A percentile compares a stretch with the other conserved stretches of the same genome.
Conservation (phyloP, 1,140 invertebrate species). For the Drosophila setifemur region DNA sequence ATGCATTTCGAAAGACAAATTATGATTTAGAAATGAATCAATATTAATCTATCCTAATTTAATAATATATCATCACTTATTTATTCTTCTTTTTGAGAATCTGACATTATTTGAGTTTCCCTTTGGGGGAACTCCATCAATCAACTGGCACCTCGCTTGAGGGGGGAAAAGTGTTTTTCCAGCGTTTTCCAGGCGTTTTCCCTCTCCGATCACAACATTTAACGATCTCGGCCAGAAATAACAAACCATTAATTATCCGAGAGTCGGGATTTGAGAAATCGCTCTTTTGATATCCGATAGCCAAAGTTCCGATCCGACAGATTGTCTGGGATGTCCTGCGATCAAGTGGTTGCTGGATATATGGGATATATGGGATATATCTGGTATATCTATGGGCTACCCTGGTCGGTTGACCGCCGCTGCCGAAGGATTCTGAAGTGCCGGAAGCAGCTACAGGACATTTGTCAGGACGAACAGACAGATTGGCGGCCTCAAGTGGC, state of each 20-base stretch:
- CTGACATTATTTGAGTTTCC: neutral
- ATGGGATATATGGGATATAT: slow-evolving; percentile 28
- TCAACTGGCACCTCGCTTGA: slow-evolving; percentile 2
- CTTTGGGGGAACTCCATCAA: slow-evolving; percentile 13
- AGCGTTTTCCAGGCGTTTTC: neutral
- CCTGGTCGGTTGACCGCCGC: slow-evolving; percentile 67
- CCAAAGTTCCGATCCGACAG: slow-evolving; percentile 66
- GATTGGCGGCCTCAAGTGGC: slow-evolving; percentile 70
- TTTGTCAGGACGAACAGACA: slow-evolving; percentile 50
- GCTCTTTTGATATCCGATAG: slow-evolving; percentile 62
- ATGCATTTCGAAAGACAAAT: too few relatives aligned
- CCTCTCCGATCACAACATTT: slow-evolving; percentile 35
- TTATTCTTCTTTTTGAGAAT: too few relatives aligned
- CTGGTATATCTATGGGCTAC: too few relatives aligned
- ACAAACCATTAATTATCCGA: slow-evolving; percentile 58
- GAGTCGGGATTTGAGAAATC: slow-evolving; percentile 1
- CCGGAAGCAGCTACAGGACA: slow-evolving; percentile 48
- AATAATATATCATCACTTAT: too few relatives aligned
- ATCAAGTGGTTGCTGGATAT: slow-evolving; percentile 47
- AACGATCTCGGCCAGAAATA: slow-evolving; percentile 32
- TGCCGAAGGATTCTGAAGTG: slow-evolving; percentile 11
- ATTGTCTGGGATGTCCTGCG: slow-evolving; percentile 30
- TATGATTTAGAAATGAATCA: too few relatives aligned
- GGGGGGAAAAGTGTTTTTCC: neutral
- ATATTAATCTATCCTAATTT: too few relatives aligned